Evolutionary conservation across 2,797 vertebrate genomes (phyloP).

Genomic region (Hydrophis major): DNA sequence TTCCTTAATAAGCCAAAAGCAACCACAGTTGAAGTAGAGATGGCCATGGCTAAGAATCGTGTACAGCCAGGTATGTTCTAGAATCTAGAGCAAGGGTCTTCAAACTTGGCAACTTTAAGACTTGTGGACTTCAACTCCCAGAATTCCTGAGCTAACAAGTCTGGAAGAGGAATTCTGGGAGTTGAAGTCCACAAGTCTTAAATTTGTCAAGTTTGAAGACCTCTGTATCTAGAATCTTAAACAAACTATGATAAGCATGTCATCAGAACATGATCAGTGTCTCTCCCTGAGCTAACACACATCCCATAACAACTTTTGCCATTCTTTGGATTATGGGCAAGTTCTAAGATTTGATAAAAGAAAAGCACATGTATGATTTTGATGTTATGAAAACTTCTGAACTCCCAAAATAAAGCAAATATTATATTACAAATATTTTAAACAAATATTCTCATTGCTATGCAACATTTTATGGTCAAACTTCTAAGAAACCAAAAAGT

Average conservation of each 20-base stretch:
- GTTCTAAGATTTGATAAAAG: background rate
- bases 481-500: background rate
- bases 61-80: background rate
- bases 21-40: background rate
- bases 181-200: too few relatives aligned
- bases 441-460: background rate
- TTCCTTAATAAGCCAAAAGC: background rate
- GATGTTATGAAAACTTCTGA: background rate
- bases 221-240: too few relatives aligned
- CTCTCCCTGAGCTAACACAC: background rate
- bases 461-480: background rate
- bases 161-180: too few relatives aligned
- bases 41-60: background rate
- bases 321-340: background rate
- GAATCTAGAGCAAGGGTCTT: too few relatives aligned
- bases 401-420: too few relatives aligned
- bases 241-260: background rate
- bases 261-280: background rate
- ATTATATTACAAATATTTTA: background rate
- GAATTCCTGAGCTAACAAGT: too few relatives aligned
- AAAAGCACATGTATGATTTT: background rate
- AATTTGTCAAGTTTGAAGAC: too few relatives aligned
- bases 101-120: too few relatives aligned
- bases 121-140: too few relatives aligned
- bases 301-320: background rate